These are phyloP conservation scores for Petrophora chlorosata DNA, from an alignment of 2,888 invertebrate species.

Conservation along the genomic window DNA sequence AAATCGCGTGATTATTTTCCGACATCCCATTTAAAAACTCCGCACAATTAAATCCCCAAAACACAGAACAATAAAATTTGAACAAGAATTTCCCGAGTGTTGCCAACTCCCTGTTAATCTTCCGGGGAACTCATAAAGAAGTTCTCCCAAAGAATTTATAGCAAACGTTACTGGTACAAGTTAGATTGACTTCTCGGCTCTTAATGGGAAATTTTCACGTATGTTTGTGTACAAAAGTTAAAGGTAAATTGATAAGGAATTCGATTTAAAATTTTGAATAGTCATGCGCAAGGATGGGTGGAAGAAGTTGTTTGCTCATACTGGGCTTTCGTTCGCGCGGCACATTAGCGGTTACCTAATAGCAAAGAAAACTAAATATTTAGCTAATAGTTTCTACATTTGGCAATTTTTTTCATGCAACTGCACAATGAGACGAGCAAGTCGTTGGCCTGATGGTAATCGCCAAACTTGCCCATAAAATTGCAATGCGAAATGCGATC, in stretches of 20 bases:
- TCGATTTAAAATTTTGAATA: conserved; percentile 28
- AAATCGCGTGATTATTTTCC: no score
- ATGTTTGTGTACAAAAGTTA: conserved; percentile 32
- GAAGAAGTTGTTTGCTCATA: no score
- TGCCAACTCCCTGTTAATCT: conserved; percentile 38
- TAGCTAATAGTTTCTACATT: no score
- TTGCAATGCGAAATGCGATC: no score
- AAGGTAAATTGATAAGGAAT: conserved; percentile 28
- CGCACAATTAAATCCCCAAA: background rate
- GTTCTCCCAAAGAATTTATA: conserved; percentile 53
- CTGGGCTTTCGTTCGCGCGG: no score
- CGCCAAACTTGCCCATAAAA: no score
- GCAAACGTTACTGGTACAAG: conserved; percentile 55
- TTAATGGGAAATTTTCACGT: conserved; percentile 44
- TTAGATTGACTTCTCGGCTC: conserved; percentile 59
- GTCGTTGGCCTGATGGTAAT: no score
- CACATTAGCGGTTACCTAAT: no score
- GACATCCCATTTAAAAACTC: background rate
- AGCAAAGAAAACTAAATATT: no score
- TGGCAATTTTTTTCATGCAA: no score
- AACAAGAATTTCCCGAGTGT: conserved; percentile 23
- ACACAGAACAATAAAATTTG: conserved; percentile 21
- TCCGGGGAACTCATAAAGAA: conserved; percentile 46
- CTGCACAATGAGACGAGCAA: no score
- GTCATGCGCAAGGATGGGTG: no score